Base-by-base conservation (phyloP, 2,113 vertebrate genomes). In the Candoia aspera region DNA sequence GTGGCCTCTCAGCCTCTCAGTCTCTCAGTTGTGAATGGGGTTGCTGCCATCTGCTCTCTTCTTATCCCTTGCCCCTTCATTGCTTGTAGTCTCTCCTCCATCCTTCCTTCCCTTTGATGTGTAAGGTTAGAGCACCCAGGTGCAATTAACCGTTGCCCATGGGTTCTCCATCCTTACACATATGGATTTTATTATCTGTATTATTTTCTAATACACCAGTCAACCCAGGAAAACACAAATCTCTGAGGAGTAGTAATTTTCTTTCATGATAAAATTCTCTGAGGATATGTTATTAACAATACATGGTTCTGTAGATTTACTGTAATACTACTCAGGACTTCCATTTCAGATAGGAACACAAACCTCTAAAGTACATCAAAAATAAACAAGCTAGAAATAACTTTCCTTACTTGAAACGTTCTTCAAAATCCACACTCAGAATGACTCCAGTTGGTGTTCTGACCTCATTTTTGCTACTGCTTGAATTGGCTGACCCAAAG, bases 271-370 rank as follows among this genome's bases (percentile, higher is more conserved):
- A 94, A 88, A 23, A 24, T 1, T 93, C 37, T 83, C 46, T 1
- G 84, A 64, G 19, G 55, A 8, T 87, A 2, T 2, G 58, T 79
- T 95, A 93, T 89, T 90, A 92, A 1, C 0, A 49, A 84, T 92
- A 92, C 53, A 94, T 91, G 91, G 49, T 92, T 86, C 6, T 58
- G 24, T 73, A 94, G 93, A 93, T 94, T 93, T 91, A 93, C 92
- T 93, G 21, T 83, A 92, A 79, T 92, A 23, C 60, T 91, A 11
- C 58, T 94, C 24, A 90, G 6, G 89, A 94, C 91, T 54, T 87
- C 58, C 55, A 2, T 90, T 79, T 57, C 23, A 92, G 57, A 10
- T 92, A 86, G 12, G 62, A 91, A 53, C 13, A 91, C n/a, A 91
- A 53, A 57, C 1, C 42, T 94, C 90, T 94, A 86, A 11, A 89